Evolutionary conservation across 2,113 vertebrate species (phyloP).

Genomic region (Nansenia antarctica): DNA sequence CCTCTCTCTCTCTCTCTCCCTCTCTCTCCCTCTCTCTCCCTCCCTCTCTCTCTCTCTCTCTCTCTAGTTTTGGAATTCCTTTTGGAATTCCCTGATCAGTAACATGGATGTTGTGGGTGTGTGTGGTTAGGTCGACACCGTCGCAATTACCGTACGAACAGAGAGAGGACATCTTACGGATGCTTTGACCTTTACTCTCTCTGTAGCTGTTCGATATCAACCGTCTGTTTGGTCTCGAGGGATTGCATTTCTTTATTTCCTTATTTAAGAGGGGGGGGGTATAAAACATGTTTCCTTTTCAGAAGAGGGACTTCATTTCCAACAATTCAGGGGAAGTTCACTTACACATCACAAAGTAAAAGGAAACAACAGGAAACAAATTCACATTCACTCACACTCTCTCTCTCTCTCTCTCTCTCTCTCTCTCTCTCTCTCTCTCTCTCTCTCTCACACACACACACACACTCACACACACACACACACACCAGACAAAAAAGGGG

Average conservation of each 20-base stretch:
- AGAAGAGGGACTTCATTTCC: background rate
- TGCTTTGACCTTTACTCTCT: too few species aligned
- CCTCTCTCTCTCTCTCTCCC: background rate
- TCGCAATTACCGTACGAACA: too few species aligned
- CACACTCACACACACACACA: constrained; percentile 10
- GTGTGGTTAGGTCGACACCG: too few species aligned
- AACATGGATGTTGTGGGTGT: too few species aligned
- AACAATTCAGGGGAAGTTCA: too few species aligned
- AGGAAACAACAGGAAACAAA: background rate
- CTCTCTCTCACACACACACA: background rate
- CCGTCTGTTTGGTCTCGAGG: too few species aligned
- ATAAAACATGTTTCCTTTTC: background rate
- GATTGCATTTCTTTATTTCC: too few species aligned
- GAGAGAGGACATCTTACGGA: too few species aligned
- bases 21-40: background rate
- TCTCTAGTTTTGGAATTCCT: background rate
- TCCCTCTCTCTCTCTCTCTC: constrained; percentile 1
- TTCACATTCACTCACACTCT: background rate
- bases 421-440: background rate
- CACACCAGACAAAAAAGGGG: constrained; percentile 38
- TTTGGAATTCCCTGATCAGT: too few species aligned
- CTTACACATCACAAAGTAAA: too few species aligned
- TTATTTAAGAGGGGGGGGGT: background rate
- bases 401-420: background rate
- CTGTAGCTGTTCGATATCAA: too few species aligned